Evolutionary conservation across 2,888 invertebrate genomes (phyloP).

Genomic region (Anagyrus pseudococci): DNA sequence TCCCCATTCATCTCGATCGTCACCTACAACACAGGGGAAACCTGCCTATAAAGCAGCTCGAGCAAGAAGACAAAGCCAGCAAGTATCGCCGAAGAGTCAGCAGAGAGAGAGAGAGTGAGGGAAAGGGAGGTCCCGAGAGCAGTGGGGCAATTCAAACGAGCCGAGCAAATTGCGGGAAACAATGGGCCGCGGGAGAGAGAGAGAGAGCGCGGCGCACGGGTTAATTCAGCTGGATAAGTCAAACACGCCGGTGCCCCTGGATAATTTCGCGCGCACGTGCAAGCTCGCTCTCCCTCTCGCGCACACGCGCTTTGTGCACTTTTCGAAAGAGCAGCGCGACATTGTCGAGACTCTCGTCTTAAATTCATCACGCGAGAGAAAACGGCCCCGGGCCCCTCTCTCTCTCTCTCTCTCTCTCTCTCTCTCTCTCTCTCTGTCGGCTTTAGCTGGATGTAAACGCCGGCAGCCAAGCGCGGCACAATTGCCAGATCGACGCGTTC

Average conservation of each 20-base stretch:
- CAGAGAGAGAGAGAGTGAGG: neutral
- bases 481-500: constrained; percentile 21
- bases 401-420: no score
- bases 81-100: neutral
- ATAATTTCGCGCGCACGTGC: constrained; percentile 36
- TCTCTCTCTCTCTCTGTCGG: no score
- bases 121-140: neutral
- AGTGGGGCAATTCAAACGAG: neutral
- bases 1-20: no score
- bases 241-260: constrained; percentile 47
- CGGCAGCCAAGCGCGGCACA: neutral
- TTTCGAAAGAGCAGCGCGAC: neutral
- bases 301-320: neutral
- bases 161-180: constrained; percentile 15
- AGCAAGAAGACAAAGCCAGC: constrained; percentile 5
- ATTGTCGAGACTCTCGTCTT: constrained; percentile 14
- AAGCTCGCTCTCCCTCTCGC: constrained; percentile 32
- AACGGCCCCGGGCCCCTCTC: constrained; percentile 3
- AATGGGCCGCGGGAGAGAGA: constrained; percentile 31
- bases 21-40: no score
- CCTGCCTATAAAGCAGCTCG: no score
- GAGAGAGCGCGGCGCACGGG: no score
- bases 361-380: constrained; percentile 32
- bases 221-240: constrained; percentile 56
- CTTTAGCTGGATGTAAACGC: constrained; percentile 38